These are phyloP conservation scores for Todiramphus saurophagus DNA, from an alignment of 2,113 vertebrate species.

Conservation along the genomic window DNA sequence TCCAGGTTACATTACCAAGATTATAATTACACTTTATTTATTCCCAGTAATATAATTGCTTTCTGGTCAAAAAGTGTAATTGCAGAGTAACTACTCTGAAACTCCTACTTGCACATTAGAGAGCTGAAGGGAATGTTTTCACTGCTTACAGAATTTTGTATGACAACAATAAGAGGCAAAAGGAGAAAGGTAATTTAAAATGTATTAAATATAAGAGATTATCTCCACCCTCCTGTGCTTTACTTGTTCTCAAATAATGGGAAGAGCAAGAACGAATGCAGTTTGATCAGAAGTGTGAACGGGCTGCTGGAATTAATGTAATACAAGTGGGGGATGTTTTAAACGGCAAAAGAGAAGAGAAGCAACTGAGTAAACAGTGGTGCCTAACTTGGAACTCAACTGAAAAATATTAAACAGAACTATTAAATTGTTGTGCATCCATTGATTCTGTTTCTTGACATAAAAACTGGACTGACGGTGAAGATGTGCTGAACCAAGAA, in stretches of 20 bases:
- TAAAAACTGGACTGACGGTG: background rate
- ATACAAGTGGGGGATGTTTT: background rate
- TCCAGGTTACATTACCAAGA: background rate
- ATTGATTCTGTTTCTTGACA: background rate
- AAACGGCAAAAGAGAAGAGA: background rate
- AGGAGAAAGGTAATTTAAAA: background rate
- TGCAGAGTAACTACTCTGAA: background rate
- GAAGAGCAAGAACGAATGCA: background rate
- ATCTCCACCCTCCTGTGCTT: background rate
- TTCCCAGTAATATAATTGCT: background rate
- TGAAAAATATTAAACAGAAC: background rate
- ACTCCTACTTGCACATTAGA: background rate
- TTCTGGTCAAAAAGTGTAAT: background rate
- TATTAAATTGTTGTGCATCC: background rate
- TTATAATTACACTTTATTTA: background rate
- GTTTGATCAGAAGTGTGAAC: background rate
- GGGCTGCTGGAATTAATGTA: background rate
- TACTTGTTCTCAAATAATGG: background rate
- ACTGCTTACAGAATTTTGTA: background rate
- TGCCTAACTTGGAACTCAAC: background rate
- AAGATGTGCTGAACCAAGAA: background rate
- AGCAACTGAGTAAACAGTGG: background rate
- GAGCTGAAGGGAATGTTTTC: background rate
- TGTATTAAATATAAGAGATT: background rate
- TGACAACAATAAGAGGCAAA: background rate